phyloP scores from a whole-genome alignment of 2,888 invertebrate genomes.

The Lasioglossum calceatum region DNA sequence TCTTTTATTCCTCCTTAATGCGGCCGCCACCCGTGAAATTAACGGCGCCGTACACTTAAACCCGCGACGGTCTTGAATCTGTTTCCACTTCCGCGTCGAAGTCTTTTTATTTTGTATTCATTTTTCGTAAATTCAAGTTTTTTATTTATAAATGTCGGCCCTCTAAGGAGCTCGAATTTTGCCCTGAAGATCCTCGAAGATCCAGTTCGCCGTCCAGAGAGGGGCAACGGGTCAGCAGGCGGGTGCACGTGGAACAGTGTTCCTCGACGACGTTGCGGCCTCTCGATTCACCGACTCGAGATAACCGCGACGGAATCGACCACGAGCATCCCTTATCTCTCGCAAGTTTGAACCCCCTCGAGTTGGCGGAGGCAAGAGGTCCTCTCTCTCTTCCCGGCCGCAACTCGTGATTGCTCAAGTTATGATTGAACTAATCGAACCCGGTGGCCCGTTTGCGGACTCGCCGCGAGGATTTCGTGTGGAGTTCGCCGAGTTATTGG shows the following conservation, averaged over 20 bases:
- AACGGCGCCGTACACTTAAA: not conserved
- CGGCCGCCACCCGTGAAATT: not conserved
- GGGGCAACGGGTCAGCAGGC: not conserved
- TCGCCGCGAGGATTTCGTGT: not conserved
- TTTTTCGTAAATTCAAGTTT: too few species aligned
- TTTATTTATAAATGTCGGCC: too few species aligned
- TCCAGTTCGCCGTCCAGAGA: not conserved
- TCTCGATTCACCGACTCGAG: slow-evolving; percentile 22
- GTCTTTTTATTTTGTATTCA: not conserved
- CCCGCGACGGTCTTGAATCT: not conserved
- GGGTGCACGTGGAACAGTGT: not conserved
- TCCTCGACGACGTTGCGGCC: slow-evolving; percentile 18
- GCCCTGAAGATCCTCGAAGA: not conserved
- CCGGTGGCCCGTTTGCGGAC: slow-evolving; percentile 18
- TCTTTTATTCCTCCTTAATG: not conserved
- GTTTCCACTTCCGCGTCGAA: not conserved
- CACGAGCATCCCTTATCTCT: slow-evolving; percentile 48
- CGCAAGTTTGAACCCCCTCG: slow-evolving; percentile 28
- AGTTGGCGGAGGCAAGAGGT: slow-evolving; percentile 25
- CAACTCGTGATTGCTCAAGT: slow-evolving; percentile 39
- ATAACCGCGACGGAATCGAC: slow-evolving; percentile 46
- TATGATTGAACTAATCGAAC: slow-evolving; percentile 59
- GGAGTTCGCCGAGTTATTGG: not conserved
- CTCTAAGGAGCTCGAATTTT: too few species aligned
- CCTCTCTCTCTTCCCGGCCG: slow-evolving; percentile 10